Evolutionary conservation across 1,140 invertebrate species (phyloP), one percentile per base, ranked within the genome.

Genomic region (Polypedilum pembai): DNA sequence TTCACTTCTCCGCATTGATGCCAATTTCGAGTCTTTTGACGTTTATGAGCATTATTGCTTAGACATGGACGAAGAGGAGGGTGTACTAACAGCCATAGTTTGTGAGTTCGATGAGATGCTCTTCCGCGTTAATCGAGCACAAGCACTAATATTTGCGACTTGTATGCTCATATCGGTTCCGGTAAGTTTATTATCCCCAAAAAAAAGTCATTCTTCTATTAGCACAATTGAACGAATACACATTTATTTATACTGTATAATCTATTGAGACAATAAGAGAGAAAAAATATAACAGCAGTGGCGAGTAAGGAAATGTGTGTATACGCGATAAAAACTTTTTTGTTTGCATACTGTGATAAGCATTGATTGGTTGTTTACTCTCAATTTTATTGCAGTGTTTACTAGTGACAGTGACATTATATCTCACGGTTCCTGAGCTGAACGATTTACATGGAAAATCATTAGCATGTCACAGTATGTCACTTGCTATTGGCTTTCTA

Each of bases 391-490:
- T 69, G 65, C 18, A 69, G 24, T 74, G 74, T 69, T 21, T 74
- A n/a, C 7, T 74, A 40, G 10, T 72, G 8, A 74, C 74, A 33
- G 74, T 45, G 1, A 41, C 33, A 18, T 72, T 74, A 63, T 74
- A 74, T 41, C n/a, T 74, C 0, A 15, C 40, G 8, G 65, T 74
- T n/a, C 56, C 56, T 4, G 63, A 74, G 18, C 40, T 74, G 21
- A 24, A 65, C 17, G 66, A 74, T 72, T 72, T 74, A 12, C 74
- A 74, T 74, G 74, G 74, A 8, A 74, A 74, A 74, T 74, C 74
- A 41, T 41, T 74, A 20, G 74, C 74, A 0, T 74, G 74, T 69
- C 74, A 74, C 65, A 66, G 63, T 18, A 12, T 74, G 8, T 74
- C 56, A 17, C n/a, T 74, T 12, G 74, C 74, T 4, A 69, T 72